Conservation (phyloP, 2,113 vertebrate genomes). For the Diadophis punctatus region DNA sequence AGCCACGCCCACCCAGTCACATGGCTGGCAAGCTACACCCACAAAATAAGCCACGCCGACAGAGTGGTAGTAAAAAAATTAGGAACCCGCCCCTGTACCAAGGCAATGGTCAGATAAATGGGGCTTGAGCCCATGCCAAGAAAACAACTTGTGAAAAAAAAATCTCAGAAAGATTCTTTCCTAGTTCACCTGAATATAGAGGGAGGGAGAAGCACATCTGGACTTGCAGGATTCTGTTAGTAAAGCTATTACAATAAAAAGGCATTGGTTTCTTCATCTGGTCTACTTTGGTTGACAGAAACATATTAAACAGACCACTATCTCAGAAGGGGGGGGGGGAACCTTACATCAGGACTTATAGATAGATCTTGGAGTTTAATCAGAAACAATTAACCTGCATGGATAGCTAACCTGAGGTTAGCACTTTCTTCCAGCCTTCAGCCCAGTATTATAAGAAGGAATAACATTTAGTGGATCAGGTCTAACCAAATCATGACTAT, state of each 20-base stretch:
- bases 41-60: too few relatives aligned
- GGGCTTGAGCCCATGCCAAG: not conserved
- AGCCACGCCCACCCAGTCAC: too few relatives aligned
- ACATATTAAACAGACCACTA: not conserved
- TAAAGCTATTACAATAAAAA: not conserved
- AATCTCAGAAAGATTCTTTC: not conserved
- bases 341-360: not conserved
- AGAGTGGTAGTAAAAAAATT: too few relatives aligned
- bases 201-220: not conserved
- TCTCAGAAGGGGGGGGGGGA: not conserved
- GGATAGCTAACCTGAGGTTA: not conserved
- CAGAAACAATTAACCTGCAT: not conserved
- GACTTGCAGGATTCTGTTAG: not conserved
- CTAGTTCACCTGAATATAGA: not conserved
- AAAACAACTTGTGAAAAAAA: not conserved
- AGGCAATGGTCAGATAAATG: not conserved
- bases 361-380: not conserved
- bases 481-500: not conserved
- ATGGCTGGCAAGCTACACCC: too few relatives aligned
- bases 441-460: not conserved
- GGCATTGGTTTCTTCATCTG: not conserved
- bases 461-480: not conserved
- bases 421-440: not conserved
- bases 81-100: too few relatives aligned
- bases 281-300: not conserved